These are phyloP conservation scores for Pterobdella sp. DNA, from an alignment of 2,888 invertebrate species.

Conservation along the genomic window DNA sequence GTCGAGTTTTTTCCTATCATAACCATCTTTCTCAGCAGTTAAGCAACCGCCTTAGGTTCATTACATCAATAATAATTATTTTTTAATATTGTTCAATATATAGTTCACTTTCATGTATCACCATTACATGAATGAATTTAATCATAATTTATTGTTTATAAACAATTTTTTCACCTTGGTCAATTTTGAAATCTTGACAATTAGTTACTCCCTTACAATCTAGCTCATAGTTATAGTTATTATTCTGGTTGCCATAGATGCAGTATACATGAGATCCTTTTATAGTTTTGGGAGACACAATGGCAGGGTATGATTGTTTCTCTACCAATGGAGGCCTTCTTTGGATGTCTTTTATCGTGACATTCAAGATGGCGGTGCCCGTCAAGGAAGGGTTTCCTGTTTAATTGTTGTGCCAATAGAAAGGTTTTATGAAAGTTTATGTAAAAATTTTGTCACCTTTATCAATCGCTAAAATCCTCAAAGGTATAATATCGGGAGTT, in stretches of 20 bases:
- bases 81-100: not conserved
- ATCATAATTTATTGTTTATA: not conserved
- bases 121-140: not conserved
- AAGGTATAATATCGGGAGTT: constrained; percentile 38
- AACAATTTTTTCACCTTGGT: constrained; percentile 15
- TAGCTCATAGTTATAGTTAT: constrained; percentile 16
- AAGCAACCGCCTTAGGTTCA: constrained; percentile 23
- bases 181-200: constrained; percentile 11
- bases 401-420: not conserved
- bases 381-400: constrained; percentile 44
- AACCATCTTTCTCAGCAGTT: constrained; percentile 28
- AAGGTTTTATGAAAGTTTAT: constrained; percentile 9
- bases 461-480: constrained; percentile 47
- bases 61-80: not conserved
- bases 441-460: constrained; percentile 41
- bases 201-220: constrained; percentile 4
- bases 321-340: constrained; percentile 78
- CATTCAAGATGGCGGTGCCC: constrained; percentile 86
- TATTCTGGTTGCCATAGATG: constrained; percentile 36
- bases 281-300: constrained; percentile 45
- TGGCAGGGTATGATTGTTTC: not conserved
- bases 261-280: constrained; percentile 48
- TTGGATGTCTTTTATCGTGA: constrained; percentile 86
- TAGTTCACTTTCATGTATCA: not conserved
- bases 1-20: constrained; percentile 22